Conservation (phyloP, 2,888 invertebrate species). For the Melieria omissa region DNA sequence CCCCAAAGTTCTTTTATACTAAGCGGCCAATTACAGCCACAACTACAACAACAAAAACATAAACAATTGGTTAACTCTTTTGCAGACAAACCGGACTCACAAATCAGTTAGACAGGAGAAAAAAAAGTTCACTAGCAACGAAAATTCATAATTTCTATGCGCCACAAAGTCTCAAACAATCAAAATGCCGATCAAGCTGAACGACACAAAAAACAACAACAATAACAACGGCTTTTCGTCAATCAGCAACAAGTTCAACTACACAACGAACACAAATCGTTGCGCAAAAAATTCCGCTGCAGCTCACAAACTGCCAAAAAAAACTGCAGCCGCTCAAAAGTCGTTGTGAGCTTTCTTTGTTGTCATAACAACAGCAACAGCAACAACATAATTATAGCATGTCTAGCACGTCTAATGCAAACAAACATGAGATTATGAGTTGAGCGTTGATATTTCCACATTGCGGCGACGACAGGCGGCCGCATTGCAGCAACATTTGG, state of each 20-base stretch:
- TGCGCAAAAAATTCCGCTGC: not conserved
- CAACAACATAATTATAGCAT: constrained; percentile 39
- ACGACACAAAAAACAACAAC: constrained; percentile 15
- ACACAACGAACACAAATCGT: not conserved
- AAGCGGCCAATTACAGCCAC: too few relatives aligned
- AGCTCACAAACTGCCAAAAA: not conserved
- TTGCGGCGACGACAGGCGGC: constrained; percentile 1
- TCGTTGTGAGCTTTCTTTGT: too few relatives aligned
- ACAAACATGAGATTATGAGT: constrained; percentile 48
- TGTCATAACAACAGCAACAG: constrained; percentile 4
- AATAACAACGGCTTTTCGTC: constrained; percentile 26
- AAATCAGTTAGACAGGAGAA: too few relatives aligned
- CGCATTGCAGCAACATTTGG: too few relatives aligned
- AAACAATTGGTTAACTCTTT: too few relatives aligned
- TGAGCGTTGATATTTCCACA: constrained; percentile 39
- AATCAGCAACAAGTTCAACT: constrained; percentile 20
- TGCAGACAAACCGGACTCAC: too few relatives aligned
- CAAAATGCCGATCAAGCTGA: constrained; percentile 50
- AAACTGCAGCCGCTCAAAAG: not conserved
- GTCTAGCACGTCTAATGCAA: constrained; percentile 40
- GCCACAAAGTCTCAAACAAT: constrained; percentile 61
- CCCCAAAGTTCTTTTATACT: too few relatives aligned
- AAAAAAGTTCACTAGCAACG: not conserved
- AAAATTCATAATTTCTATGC: constrained; percentile 60
- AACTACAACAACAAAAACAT: too few relatives aligned